Evolutionary conservation across 2,113 vertebrate genomes (phyloP), one percentile per base, ranked within the genome.

Genomic region (Vulpes vulpes): DNA sequence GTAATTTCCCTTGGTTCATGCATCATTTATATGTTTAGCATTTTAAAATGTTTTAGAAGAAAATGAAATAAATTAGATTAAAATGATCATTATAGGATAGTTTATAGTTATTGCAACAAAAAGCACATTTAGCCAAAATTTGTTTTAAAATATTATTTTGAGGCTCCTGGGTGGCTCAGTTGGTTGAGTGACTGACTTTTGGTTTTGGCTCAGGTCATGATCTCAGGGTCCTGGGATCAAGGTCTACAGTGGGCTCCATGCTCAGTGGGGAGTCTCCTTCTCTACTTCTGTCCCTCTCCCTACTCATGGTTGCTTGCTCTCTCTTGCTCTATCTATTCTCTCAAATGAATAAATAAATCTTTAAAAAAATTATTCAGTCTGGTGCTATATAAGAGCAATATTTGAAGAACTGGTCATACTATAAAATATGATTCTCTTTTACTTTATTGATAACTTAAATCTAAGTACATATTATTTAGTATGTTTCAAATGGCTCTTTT

Each of bases 101-200:
- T 60, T 93, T 90, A 83, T 60, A 30, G 27, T 73, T 82, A 96
- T 80, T 87, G 5, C 10, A 90, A 59, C 57, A 64, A 93, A 94
- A 94, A 60, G 17, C 5, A 74, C 12, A 95, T 30, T 95, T 90
- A 69, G 91, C 94, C 91, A 89, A 96, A 92, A 14, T 90, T 97
- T 71, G 16, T 62, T 67, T 91, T 84, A 27, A 96, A 89, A 83
- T 73, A 84, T 69, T 85, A 69, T 69, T 69, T 69, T 69, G 67
- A 32, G 67, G 67, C 67, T 1, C 17, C 3, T 35, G 16, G 32
- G 32, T 69, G 32, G 67, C 67, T 69, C 67, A n/a, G 67, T n/a
- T 3, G 3, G 67, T 69, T 69, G 67, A 69, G 16, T 19, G 32
- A n/a, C 67, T 69, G 16, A 69, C 67, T 35, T 32, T 19, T 69